Conservation (phyloP, 2,888 invertebrate species). For the Onthophagus sagittarius region DNA sequence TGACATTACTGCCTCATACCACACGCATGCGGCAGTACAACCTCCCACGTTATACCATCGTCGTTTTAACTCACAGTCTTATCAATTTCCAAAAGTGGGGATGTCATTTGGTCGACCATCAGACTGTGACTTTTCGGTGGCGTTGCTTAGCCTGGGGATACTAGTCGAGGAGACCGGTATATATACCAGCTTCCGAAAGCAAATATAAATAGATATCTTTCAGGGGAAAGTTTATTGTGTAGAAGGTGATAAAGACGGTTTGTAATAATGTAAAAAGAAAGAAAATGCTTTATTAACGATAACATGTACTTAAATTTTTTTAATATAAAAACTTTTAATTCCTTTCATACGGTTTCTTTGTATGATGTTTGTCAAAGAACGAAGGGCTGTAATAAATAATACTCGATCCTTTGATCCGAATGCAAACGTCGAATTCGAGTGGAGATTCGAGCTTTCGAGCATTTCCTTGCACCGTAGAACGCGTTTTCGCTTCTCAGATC, state of each 20-base stretch:
- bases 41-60: conserved; percentile 8
- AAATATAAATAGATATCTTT: conserved; percentile 37
- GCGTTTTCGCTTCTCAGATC: conserved; percentile 41
- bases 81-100: conserved; percentile 37
- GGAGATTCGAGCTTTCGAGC: not conserved
- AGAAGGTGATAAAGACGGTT: not conserved
- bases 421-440: not conserved
- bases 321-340: too few relatives aligned
- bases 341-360: not conserved
- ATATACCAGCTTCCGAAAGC: conserved; percentile 33
- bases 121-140: conserved; percentile 41
- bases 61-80: conserved; percentile 25
- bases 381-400: not conserved
- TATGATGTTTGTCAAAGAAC: not conserved
- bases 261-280: not conserved
- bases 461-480: not conserved
- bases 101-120: conserved; percentile 43
- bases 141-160: conserved; percentile 28
- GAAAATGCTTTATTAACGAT: too few relatives aligned
- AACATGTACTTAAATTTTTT: too few relatives aligned
- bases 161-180: conserved; percentile 28
- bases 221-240: conserved; percentile 22
- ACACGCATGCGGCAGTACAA: not conserved
- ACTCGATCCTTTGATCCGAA: not conserved
- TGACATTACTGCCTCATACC: conserved; percentile 27